Percentiles rank a stretch among this genome's conserved stretches.
These are phyloP conservation scores for Opisthograptis luteolata DNA, from an alignment of 2,888 invertebrate species.

Conservation along the genomic window DNA sequence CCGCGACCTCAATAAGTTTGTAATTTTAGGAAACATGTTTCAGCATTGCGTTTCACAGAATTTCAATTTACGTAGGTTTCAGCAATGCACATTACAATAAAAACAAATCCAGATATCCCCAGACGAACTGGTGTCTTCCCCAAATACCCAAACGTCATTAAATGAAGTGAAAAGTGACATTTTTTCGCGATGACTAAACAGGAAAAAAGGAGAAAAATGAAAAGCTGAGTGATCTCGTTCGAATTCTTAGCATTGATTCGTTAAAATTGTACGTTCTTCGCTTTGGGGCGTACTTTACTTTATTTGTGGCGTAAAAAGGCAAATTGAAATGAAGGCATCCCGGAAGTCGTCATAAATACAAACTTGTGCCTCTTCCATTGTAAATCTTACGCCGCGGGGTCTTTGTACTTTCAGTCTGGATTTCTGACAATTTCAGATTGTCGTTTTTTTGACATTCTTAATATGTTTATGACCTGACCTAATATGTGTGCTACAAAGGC, in stretches of 20 bases:
- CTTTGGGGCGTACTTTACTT: slow-evolving; percentile 8
- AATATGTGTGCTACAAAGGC: too few relatives aligned
- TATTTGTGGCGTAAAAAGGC: slow-evolving; percentile 16
- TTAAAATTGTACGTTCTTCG: slow-evolving; percentile 10
- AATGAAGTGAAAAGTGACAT: slow-evolving; percentile 18
- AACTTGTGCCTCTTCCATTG: slow-evolving; percentile 19
- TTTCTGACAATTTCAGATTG: not conserved
- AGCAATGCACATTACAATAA: too few relatives aligned
- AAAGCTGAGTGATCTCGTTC: slow-evolving; percentile 3
- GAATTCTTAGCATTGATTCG: slow-evolving; percentile 10
- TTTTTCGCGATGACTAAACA: slow-evolving; percentile 29
- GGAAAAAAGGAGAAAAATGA: slow-evolving; percentile 17
- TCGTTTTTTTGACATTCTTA: not conserved
- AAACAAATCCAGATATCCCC: too few relatives aligned
- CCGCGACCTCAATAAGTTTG: too few relatives aligned
- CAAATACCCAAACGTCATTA: slow-evolving; percentile 29
- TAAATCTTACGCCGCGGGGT: slow-evolving; percentile 2
- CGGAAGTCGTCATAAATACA: slow-evolving; percentile 34
- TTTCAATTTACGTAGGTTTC: not conserved
- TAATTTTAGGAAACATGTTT: too few relatives aligned
- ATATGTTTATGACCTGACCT: not conserved
- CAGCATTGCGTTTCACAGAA: too few relatives aligned
- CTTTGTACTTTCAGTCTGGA: slow-evolving; percentile 15
- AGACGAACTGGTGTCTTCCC: slow-evolving; percentile 25
- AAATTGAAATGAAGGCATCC: slow-evolving; percentile 26